Percentiles rank a stretch among this genome's conserved stretches.
These are phyloP conservation scores for Thymallus thymallus DNA, from an alignment of 2,113 vertebrate species.

Conservation along the genomic window DNA sequence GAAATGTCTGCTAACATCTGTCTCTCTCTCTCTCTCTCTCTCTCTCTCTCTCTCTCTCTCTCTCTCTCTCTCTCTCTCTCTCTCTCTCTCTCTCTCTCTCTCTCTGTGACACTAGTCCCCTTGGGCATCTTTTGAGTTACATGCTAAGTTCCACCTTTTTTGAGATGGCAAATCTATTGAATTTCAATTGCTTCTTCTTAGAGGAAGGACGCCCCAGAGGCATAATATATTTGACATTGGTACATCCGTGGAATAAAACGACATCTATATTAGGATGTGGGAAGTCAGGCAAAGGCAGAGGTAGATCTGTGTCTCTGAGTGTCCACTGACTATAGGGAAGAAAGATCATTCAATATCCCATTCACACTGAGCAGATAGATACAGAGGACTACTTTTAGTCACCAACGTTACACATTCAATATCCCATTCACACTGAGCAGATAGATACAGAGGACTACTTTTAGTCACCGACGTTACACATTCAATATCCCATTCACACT, in stretches of 20 bases:
- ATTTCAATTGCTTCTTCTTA: conserved; percentile 40
- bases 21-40: too few relatives aligned
- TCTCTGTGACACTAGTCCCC: conserved; percentile 26
- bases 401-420: too few relatives aligned
- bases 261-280: conserved; percentile 42
- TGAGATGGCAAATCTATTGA: conserved; percentile 29
- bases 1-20: conserved; percentile 26
- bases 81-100: too few relatives aligned
- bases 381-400: background rate
- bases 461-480: too few relatives aligned
- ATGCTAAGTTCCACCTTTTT: conserved; percentile 29
- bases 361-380: conserved; percentile 34
- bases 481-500: too few relatives aligned
- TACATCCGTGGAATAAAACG: conserved; percentile 38
- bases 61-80: too few relatives aligned
- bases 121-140: conserved; percentile 29
- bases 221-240: conserved; percentile 36
- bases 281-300: conserved; percentile 28
- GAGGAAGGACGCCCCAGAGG: conserved; percentile 28
- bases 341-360: conserved; percentile 37
- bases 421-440: too few relatives aligned
- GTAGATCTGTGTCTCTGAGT: background rate
- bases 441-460: too few relatives aligned
- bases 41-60: too few relatives aligned
- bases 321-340: too few relatives aligned